These are phyloP conservation scores for Malacosoma neustria DNA, from an alignment of 2,888 invertebrate genomes.

Conservation along the genomic window DNA sequence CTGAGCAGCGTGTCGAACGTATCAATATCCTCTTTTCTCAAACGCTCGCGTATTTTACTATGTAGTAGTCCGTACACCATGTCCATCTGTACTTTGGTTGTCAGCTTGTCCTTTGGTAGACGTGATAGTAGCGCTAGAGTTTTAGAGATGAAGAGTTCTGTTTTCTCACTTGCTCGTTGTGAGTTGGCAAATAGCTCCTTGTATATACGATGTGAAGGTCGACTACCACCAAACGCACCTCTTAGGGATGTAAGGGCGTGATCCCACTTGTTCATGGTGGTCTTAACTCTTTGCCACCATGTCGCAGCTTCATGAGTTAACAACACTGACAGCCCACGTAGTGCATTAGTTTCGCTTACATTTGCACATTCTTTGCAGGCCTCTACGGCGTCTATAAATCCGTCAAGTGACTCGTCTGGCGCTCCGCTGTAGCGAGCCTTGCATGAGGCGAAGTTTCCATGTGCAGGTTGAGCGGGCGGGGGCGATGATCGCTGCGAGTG, in stretches of 20 bases:
- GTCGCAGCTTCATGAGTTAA: conserved; percentile 13
- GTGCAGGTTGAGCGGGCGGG: no score
- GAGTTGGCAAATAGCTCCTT: background rate
- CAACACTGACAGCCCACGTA: conserved; percentile 13
- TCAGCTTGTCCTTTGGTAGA: conserved; percentile 2
- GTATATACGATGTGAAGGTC: conserved; percentile 3
- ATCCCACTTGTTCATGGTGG: conserved; percentile 1
- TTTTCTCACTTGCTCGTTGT: conserved; percentile 1
- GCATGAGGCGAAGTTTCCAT: conserved; percentile 9
- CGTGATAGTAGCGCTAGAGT: conserved; percentile 7
- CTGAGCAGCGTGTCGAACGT: conserved; percentile 7
- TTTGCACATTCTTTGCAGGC: conserved; percentile 10
- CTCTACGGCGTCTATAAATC: conserved; percentile 12
- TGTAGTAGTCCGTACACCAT: conserved; percentile 14
- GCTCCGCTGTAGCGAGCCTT: conserved; percentile 11
- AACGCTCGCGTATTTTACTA: conserved; percentile 9
- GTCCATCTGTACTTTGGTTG: conserved; percentile 8
- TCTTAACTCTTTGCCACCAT: conserved; percentile 10
- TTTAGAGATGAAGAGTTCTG: conserved; percentile 7
- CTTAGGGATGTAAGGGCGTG: conserved; percentile 1
- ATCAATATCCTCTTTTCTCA: conserved; percentile 4
- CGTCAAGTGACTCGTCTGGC: conserved; percentile 2
- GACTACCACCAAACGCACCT: conserved; percentile 4
- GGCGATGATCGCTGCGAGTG: no score
- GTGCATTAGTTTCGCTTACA: conserved; percentile 8